phyloP scores from a whole-genome alignment of 2,113 vertebrate species.

The Xiphophorus couchianus region DNA sequence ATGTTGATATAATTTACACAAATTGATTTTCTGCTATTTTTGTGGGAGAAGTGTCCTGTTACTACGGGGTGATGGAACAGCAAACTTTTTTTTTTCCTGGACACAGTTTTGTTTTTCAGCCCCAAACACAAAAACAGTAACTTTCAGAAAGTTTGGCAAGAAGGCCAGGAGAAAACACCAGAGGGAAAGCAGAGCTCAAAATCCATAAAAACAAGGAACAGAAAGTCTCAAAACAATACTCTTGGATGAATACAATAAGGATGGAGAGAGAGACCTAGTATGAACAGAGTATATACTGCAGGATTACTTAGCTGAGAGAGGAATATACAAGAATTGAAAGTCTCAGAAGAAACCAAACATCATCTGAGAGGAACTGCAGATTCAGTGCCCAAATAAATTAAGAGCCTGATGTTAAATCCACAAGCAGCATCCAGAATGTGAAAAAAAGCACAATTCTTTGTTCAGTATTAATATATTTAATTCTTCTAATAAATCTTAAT shows the following conservation, averaged over 20 bases:
- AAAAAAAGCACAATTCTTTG: slow-evolving; percentile 12
- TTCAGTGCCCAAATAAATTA: neutral
- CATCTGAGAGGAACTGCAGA: neutral
- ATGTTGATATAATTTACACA: too few relatives aligned
- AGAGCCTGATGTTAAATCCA: slow-evolving; percentile 1
- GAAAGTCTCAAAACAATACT: neutral
- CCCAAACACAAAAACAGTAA: slow-evolving; percentile 4
- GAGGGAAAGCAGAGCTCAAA: neutral
- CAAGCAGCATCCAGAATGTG: neutral
- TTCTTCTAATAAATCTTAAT: slow-evolving; percentile 24
- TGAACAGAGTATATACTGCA: neutral
- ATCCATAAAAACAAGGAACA: neutral
- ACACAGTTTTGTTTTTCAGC: neutral
- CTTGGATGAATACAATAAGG: slow-evolving; percentile 2
- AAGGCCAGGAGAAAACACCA: neutral
- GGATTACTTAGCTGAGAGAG: neutral
- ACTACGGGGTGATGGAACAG: neutral
- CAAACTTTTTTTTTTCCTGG: neutral
- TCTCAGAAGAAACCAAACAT: neutral
- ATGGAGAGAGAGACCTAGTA: neutral
- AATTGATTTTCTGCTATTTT: too few relatives aligned
- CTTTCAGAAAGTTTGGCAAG: neutral
- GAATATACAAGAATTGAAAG: neutral
- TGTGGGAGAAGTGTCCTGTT: neutral
- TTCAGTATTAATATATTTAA: slow-evolving; percentile 18